Evolutionary conservation across 30 jellyfish, hydroid and myxozoan species (phyloP), one percentile per base, ranked within the genome.

Genomic region (Morbakka virulenta): DNA sequence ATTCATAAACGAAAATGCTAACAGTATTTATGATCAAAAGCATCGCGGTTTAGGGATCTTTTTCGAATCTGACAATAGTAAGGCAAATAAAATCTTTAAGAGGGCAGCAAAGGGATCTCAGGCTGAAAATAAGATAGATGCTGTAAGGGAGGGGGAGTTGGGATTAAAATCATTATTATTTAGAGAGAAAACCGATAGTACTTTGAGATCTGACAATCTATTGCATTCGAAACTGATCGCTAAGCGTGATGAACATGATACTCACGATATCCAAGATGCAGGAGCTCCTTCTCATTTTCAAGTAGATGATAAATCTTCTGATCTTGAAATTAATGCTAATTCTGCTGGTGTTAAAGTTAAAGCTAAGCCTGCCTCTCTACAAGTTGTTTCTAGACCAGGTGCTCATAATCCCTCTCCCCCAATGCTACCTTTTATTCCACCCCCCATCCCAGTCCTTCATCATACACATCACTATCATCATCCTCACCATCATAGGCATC

Each of bases 291-390:
- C 96, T 11, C 97, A 83, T 83, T 89, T 89, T 57, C 96, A 83
- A 69, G 97, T 89, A 62, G 96, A 89, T 61, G 96, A 89, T 77
- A 89, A 89, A 52, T 89, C 97, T 24, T 89, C 96, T 34, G 97
- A 83, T 52, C 68, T 89, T 62, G 97, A 89, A 77, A 89, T 82
- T 28, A 89, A 89, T 32, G 97, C 97, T 12, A 89, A 89, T 67
- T 89, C 97, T n/a, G 96, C 97, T 20, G 97, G 97, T 24, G 97
- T 89, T 2, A 89, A 89, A 65, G 97, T 82, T 28, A 89, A 89
- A 65, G 96, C 97, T 1, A 89, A 89, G 50, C 97, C 97, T 21
- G 97, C 96, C 4, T 89, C 97, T 27, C 79, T 89, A 31, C 97
- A 89, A 72, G 97, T 89, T 32, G 96, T 82, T 24, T 89, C 97